Percentiles rank a stretch among this genome's conserved stretches.
phyloP scores from a whole-genome alignment of 2,888 invertebrate genomes.

The Phyllotreta striolata region DNA sequence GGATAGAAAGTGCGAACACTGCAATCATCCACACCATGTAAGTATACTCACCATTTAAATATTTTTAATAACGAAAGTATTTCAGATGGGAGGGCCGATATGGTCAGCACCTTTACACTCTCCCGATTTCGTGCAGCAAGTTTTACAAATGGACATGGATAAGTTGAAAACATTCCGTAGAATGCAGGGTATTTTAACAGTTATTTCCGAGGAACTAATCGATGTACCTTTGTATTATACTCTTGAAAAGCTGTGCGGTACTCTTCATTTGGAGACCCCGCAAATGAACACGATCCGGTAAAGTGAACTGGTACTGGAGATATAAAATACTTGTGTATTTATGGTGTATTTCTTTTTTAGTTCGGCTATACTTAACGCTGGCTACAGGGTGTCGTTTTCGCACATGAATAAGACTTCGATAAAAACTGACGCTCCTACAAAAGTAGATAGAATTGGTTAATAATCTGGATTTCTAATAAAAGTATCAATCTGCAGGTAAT shows the following conservation, averaged over 20 bases:
- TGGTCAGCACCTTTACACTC: conserved; percentile 92
- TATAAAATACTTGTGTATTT: conserved; percentile 17
- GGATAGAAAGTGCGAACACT: conserved; percentile 74
- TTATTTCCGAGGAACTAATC: conserved; percentile 83
- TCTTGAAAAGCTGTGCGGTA: conserved; percentile 77
- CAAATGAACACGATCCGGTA: conserved; percentile 76
- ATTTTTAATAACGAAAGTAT: conserved; percentile 20
- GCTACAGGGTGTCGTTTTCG: conserved; percentile 90
- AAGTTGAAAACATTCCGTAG: conserved; percentile 76
- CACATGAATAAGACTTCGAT: conserved; percentile 88
- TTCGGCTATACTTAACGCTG: conserved; percentile 89
- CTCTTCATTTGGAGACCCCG: conserved; percentile 75
- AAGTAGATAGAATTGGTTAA: conserved; percentile 46
- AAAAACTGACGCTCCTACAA: conserved; percentile 90
- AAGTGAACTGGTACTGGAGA: too few relatives aligned
- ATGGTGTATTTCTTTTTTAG: conserved; percentile 62
- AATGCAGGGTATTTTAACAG: conserved; percentile 80
- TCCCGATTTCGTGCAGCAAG: conserved; percentile 73
- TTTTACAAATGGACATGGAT: conserved; percentile 64
- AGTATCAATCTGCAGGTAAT: conserved; percentile 63
- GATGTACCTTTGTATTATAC: conserved; percentile 90
- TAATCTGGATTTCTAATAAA: neutral
- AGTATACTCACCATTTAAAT: conserved; percentile 43
- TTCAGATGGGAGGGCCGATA: conserved; percentile 90
- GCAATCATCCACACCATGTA: conserved; percentile 78